Evolutionary conservation across 2,113 vertebrate species (phyloP), one percentile per base, ranked within the genome.

Genomic region (Pelecanoides urinatrix): DNA sequence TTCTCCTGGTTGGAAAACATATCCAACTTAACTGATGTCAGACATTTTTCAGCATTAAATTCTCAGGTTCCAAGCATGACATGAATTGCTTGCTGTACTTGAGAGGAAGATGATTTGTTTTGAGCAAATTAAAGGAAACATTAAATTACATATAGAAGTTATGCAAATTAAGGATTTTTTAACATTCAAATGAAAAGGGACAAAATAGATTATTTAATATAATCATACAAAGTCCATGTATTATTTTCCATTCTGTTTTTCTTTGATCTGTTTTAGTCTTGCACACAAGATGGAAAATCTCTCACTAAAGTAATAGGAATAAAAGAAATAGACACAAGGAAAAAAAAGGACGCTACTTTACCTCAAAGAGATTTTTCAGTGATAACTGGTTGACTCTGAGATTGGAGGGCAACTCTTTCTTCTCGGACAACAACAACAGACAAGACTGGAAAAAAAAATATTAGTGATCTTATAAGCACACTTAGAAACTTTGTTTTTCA

Each of bases 331-430:
- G 4, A 58, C 23, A 44, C 5, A 52, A 75, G 8, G 25, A 63
- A 27, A 34, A 30, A 36, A 40, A 38, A 13, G 7, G 9, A 67
- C 23, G 47, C 8, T 50, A 98, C 97, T 97, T 98, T 81, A 99
- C 98, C 98, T 98, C 97, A 94, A 98, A 99, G 32, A 99, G 98
- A 83, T 58, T 95, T 90, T 94, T 98, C 91, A 99, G 91, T 14
- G 98, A 97, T 50, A 99, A 65, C 26, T 97, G 97, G 40, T 91
- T 94, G 58, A 98, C 96, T 25, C 63, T 93, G n/a, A 98, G 95
- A 68, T 96, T 82, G 75, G 26, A 8, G 1, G 98, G 98, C 32
- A 98, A 77, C 3, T 22, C 55, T 12, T 97, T 92, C 87, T 97
- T 97, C 62, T 77, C 94, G 0, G 92, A 16, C 10, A 95, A 93